Base-by-base conservation (phyloP, 2,888 invertebrate species). In the Cryptus armator region DNA sequence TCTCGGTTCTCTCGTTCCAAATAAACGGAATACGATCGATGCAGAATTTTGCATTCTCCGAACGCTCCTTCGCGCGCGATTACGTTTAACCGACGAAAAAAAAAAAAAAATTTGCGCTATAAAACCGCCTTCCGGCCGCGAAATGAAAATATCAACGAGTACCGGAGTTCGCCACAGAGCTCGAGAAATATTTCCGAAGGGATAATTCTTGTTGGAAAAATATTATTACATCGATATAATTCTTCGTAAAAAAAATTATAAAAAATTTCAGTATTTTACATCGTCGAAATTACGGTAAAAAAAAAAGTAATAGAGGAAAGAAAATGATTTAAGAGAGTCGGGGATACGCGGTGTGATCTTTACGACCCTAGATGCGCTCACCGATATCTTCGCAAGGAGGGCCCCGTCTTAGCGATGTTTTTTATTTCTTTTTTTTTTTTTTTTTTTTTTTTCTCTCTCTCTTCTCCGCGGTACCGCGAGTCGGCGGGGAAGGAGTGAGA, bases 271-370 rank as follows among this genome's bases (percentile, higher is more conserved):
- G 56, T 67, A 67, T 29, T 78, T 72, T 72, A 51, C 59, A 72
- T 78, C 29, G 37, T 68, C 29, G 59, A 62, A 46, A 62, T 62
- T 83, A 74, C 37, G 4, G 16, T 16, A 29, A n/a, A 37, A 43
- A 68, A 68, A 64, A 53, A n/a, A 70, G 5, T 24, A 44, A 29
- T n/a, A 12, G 48, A 62, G 32, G 62, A 51, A 48, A 56, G 46
- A 53, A n/a, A 19, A 81, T 81, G 81, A 76, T 81, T 81, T 70
- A 76, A 70, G 64, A 64, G 51, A 76, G 64, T 66, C 80, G 56
- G 32, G 14, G n/a, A 64, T 68, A 66, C 44, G 37, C 37, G 44
- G 32, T 48, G 82, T 46, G 66, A 64, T 71, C 44, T 80, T 77
- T 82, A 82, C 66, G 76, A 82, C 71, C 77, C 67, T 19, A 77